phyloP scores from a whole-genome alignment of 35 echinoderm and acorn worm genomes.

The Apostichopus japonicus region DNA sequence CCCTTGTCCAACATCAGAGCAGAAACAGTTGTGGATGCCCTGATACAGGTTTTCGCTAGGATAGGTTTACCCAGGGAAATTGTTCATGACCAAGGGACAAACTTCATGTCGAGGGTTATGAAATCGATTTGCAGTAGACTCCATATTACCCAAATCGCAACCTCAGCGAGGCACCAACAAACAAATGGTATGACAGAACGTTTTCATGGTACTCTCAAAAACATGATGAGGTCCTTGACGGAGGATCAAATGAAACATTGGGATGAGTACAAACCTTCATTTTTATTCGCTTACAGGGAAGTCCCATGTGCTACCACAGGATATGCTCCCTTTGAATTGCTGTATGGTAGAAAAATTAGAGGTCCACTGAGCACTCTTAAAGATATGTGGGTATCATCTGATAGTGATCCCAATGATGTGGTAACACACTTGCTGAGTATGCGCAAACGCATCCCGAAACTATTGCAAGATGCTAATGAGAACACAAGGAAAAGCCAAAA shows the following conservation, averaged over 20 bases:
- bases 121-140: background rate
- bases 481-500: too few species aligned
- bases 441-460: too few species aligned
- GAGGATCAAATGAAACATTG: background rate
- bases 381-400: background rate
- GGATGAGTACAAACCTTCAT: too few species aligned
- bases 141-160: background rate
- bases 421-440: too few species aligned
- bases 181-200: slow-evolving; percentile 53
- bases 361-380: slow-evolving; percentile 2
- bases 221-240: slow-evolving; percentile 13
- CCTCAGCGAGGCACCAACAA: slow-evolving; percentile 32
- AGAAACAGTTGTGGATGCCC: background rate
- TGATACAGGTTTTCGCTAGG: slow-evolving; percentile 30
- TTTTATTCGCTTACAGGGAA: background rate
- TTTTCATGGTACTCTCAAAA: slow-evolving; percentile 50
- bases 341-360: background rate
- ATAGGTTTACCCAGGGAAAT: slow-evolving; percentile 36
- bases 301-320: slow-evolving; percentile 18
- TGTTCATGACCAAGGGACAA: slow-evolving; percentile 40
- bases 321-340: background rate
- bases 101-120: slow-evolving; percentile 14
- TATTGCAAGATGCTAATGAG: too few species aligned
- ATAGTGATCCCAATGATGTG: too few species aligned
- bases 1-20: background rate